Percentiles rank a stretch among this genome's conserved stretches.
These are phyloP conservation scores for Sturmia bella DNA, from an alignment of 2,888 invertebrate species.

Conservation along the genomic window DNA sequence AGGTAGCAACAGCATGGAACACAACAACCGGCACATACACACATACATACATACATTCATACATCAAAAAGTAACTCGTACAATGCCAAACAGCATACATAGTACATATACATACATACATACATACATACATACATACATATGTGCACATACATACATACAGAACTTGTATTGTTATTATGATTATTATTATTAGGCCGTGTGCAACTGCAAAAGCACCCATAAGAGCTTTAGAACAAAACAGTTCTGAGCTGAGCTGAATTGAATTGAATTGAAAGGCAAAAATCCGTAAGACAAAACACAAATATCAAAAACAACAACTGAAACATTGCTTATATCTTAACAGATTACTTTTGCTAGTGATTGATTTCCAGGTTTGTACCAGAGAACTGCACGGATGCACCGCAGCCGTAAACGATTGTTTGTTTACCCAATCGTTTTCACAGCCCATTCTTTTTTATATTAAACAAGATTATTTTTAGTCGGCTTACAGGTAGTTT, in stretches of 20 bases:
- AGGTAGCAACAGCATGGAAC: constrained; percentile 55
- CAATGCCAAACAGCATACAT: too few species aligned
- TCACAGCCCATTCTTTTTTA: too few species aligned
- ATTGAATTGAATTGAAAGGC: constrained; percentile 38
- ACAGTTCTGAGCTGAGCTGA: constrained; percentile 5
- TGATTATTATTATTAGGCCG: constrained; percentile 32
- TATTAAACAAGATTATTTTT: too few species aligned
- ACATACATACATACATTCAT: too few species aligned
- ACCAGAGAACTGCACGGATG: too few species aligned
- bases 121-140: too few species aligned
- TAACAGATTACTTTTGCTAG: constrained; percentile 64
- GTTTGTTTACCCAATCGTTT: too few species aligned
- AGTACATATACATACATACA: too few species aligned
- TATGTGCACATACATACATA: too few species aligned
- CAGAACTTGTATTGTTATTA: background rate
- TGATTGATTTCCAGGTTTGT: constrained; percentile 62
- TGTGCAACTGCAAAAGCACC: constrained; percentile 53
- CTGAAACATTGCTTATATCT: constrained; percentile 45
- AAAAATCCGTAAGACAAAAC: constrained; percentile 22
- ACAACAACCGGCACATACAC: background rate
- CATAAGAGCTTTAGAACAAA: constrained; percentile 39
- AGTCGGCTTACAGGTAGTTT: too few species aligned
- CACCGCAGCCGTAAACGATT: too few species aligned
- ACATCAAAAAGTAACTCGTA: too few species aligned
- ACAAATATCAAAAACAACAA: constrained; percentile 25